Conservation (phyloP, 1,140 invertebrate species). For the Polyergus mexicanus region DNA sequence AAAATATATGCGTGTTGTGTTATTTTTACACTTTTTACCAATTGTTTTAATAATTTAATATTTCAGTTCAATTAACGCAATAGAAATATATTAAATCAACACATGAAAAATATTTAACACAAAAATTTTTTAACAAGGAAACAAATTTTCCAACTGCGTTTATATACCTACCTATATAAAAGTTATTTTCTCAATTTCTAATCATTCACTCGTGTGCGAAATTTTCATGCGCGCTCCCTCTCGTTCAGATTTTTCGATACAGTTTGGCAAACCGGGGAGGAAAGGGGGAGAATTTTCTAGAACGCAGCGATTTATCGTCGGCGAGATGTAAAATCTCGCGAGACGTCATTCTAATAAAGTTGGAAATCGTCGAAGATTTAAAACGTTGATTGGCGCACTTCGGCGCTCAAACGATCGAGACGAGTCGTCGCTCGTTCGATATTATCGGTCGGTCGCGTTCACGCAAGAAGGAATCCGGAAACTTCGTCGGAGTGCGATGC, state of each 20-base stretch:
- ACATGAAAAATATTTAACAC: too few species aligned
- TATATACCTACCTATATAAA: not conserved
- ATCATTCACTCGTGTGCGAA: not conserved
- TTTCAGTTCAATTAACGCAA: too few species aligned
- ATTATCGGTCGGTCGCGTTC: constrained; percentile 23
- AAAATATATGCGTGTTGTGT: too few species aligned
- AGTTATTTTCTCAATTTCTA: not conserved
- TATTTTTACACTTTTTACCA: too few species aligned
- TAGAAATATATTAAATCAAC: too few species aligned
- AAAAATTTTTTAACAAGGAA: too few species aligned
- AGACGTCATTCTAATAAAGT: constrained; percentile 22
- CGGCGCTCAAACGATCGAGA: not conserved
- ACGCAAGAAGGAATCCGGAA: constrained; percentile 13
- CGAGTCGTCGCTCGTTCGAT: constrained; percentile 7
- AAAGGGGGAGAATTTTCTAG: not conserved
- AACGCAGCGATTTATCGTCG: not conserved
- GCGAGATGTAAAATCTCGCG: not conserved
- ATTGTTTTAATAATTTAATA: too few species aligned
- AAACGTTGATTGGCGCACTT: constrained; percentile 20
- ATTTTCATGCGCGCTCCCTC: not conserved
- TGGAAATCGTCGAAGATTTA: constrained; percentile 45
- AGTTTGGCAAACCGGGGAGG: not conserved
- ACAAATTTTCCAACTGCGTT: too few species aligned
- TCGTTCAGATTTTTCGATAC: not conserved
- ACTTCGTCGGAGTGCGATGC: not conserved